phyloP scores from a whole-genome alignment of 2,888 invertebrate genomes.

The Deroplatys truncata region DNA sequence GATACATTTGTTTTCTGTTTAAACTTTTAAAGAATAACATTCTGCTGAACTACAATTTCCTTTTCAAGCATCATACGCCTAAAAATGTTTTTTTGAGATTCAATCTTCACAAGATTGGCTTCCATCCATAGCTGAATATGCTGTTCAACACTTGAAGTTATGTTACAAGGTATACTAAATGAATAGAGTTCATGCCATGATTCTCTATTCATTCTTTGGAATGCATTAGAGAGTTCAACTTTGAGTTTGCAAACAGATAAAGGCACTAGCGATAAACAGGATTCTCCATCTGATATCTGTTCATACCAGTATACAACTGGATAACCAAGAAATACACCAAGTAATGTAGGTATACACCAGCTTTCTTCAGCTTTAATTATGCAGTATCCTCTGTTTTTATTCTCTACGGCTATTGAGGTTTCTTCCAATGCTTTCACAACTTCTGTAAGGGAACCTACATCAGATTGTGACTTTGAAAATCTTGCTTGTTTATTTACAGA shows the following conservation, averaged over 20 bases:
- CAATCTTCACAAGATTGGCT: background rate
- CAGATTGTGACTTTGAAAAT: background rate
- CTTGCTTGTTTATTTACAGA: background rate
- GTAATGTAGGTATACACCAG: slow-evolving; percentile 38
- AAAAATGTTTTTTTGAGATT: background rate
- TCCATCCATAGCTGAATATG: slow-evolving; percentile 7
- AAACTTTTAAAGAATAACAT: background rate
- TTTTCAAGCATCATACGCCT: background rate
- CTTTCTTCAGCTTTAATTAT: slow-evolving; percentile 12
- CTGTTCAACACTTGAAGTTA: background rate
- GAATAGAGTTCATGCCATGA: slow-evolving; percentile 29
- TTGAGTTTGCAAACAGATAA: slow-evolving; percentile 29
- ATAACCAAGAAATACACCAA: slow-evolving; percentile 40
- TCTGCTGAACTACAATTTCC: background rate
- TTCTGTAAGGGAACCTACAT: background rate
- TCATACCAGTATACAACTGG: slow-evolving; percentile 40
- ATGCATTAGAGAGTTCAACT: background rate
- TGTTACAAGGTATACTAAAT: slow-evolving; percentile 32
- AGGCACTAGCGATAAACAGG: slow-evolving; percentile 25
- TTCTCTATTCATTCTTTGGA: background rate
- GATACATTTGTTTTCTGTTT: background rate
- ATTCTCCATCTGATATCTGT: slow-evolving; percentile 12
- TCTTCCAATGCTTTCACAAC: background rate
- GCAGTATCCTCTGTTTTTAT: background rate
- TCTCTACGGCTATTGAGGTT: background rate